phyloP scores from a whole-genome alignment of 2,888 invertebrate genomes.

The Fragum sueziense region DNA sequence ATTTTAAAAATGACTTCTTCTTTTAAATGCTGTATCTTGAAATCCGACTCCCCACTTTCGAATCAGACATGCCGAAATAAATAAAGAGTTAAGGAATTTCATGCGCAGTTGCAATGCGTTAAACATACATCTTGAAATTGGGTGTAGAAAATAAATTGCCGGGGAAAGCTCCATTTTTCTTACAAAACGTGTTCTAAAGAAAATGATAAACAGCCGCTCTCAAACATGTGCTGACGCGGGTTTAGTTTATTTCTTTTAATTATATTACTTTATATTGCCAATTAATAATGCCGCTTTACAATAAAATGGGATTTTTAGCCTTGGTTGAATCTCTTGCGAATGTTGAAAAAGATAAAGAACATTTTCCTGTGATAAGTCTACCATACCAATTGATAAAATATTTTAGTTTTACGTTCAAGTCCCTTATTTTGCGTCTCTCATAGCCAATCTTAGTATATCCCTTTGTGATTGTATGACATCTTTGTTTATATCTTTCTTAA shows the following conservation, averaged over 20 bases:
- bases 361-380: no score
- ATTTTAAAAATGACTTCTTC: no score
- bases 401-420: neutral
- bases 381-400: neutral
- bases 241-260: conserved; percentile 5
- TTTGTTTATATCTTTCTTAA: no score
- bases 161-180: neutral
- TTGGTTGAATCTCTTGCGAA: no score
- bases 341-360: no score
- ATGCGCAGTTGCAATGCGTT: neutral
- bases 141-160: conserved; percentile 14
- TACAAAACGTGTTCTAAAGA: conserved; percentile 6
- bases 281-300: conserved; percentile 12
- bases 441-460: neutral
- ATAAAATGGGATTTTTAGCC: neutral
- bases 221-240: neutral
- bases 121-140: neutral
- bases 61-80: neutral
- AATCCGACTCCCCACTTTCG: no score
- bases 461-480: no score
- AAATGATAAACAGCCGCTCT: conserved; percentile 3
- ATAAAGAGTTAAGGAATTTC: neutral
- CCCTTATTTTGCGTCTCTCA: neutral
- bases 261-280: neutral
- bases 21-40: no score